Evolutionary conservation across 2,888 invertebrate genomes (phyloP).

Genomic region (Eristalinus aeneus): DNA sequence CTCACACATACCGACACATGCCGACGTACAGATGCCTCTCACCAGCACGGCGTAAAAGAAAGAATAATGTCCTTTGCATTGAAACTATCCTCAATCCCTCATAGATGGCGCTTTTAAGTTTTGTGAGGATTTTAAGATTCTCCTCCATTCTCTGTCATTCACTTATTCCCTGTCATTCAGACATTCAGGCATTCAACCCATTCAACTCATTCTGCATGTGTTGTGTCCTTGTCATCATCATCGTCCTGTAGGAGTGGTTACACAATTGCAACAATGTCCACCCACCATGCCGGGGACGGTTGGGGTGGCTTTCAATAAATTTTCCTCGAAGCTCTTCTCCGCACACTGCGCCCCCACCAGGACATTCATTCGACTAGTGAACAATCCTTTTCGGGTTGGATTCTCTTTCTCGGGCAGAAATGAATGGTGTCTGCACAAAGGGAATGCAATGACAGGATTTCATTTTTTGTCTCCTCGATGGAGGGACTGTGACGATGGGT

Average conservation of each 20-base stretch:
- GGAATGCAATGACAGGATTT: slow-evolving; percentile 54
- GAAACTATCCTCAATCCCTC: slow-evolving; percentile 22
- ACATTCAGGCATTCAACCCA: too few species aligned
- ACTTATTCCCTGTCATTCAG: neutral
- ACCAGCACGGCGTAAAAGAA: neutral
- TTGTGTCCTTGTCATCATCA: slow-evolving; percentile 50
- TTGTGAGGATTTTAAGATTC: slow-evolving; percentile 52
- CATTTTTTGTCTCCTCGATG: neutral
- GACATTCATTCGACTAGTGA: slow-evolving; percentile 31
- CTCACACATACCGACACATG: slow-evolving; percentile 10
- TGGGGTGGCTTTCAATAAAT: slow-evolving; percentile 56
- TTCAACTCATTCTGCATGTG: neutral
- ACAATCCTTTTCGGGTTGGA: slow-evolving; percentile 58
- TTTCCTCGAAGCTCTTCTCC: slow-evolving; percentile 61
- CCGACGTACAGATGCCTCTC: neutral
- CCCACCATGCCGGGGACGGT: slow-evolving; percentile 10
- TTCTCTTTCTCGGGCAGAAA: slow-evolving; percentile 47
- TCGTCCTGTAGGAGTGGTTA: slow-evolving; percentile 53
- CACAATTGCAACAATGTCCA: slow-evolving; percentile 42
- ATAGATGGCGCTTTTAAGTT: slow-evolving; percentile 68
- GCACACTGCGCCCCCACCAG: neutral
- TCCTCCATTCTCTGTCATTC: neutral
- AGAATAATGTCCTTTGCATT: neutral
- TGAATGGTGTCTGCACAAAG: slow-evolving; percentile 32
- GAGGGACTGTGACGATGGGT: neutral